phyloP scores from a whole-genome alignment of 2,797 vertebrate genomes.

The Sparidentex hasta region DNA sequence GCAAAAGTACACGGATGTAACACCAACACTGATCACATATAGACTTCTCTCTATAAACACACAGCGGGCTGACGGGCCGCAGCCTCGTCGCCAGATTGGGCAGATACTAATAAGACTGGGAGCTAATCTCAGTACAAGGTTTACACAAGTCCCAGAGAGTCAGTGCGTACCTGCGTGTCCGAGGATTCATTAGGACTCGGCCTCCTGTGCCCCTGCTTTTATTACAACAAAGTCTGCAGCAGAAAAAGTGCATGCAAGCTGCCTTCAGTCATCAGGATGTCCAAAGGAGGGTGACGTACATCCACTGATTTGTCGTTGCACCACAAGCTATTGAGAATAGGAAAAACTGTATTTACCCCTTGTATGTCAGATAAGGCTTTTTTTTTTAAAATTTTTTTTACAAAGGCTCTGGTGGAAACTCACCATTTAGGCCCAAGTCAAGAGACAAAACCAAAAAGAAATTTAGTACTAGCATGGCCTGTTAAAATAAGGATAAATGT shows the following conservation, averaged over 20 bases:
- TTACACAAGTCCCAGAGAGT: conserved; percentile 7
- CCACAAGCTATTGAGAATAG: conserved; percentile 12
- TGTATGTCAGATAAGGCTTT: conserved; percentile 52
- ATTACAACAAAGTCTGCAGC: conserved; percentile 39
- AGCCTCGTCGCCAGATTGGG: neutral
- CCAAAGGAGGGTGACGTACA: conserved; percentile 41
- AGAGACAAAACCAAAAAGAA: conserved; percentile 9
- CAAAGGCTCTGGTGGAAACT: conserved; percentile 13
- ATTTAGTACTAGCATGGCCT: conserved; percentile 9
- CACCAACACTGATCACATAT: conserved; percentile 36
- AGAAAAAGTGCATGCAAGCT: conserved; percentile 55
- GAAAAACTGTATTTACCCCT: neutral
- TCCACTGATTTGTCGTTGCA: conserved; percentile 64
- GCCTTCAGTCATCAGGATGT: conserved; percentile 48
- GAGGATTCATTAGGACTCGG: neutral
- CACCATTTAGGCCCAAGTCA: conserved; percentile 23
- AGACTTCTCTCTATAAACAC: conserved; percentile 18
- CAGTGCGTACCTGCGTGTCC: conserved; percentile 6
- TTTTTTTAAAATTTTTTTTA: conserved; percentile 30
- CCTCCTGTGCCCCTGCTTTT: neutral
- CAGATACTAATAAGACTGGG: conserved; percentile 17
- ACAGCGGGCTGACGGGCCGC: neutral
- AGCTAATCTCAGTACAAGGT: neutral
- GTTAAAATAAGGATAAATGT: conserved; percentile 7
- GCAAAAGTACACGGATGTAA: conserved; percentile 33